These are phyloP conservation scores for Trinectes maculatus DNA, from an alignment of 2,113 vertebrate species.

Conservation along the genomic window DNA sequence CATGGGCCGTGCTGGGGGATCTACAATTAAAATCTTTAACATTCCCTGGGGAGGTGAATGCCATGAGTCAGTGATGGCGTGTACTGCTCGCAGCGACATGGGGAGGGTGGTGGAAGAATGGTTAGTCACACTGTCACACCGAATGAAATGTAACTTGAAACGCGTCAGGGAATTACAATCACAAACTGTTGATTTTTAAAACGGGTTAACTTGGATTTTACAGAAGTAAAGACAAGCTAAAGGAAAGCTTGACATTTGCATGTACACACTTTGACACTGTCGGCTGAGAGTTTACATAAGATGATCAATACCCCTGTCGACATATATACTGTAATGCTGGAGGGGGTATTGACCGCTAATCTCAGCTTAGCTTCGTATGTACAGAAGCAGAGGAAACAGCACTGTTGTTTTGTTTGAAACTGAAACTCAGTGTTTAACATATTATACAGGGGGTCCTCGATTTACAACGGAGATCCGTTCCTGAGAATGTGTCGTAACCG, in stretches of 20 bases:
- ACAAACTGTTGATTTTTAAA: not conserved
- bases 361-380: not conserved
- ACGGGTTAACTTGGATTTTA: not conserved
- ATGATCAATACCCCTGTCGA: not conserved
- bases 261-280: not conserved
- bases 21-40: slow-evolving; percentile 47
- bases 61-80: slow-evolving; percentile 51
- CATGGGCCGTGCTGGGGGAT: slow-evolving; percentile 21
- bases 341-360: not conserved
- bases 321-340: not conserved
- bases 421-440: no score
- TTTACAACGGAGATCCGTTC: no score
- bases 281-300: not conserved
- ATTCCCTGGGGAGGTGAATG: slow-evolving; percentile 14
- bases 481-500: no score
- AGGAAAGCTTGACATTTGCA: not conserved
- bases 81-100: not conserved
- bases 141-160: not conserved
- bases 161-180: not conserved
- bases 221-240: not conserved
- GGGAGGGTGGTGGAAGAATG: not conserved
- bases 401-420: not conserved
- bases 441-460: no score
- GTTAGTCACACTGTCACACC: not conserved
- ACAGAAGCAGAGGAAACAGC: not conserved